phyloP scores from a whole-genome alignment of 1,140 invertebrate genomes.

The Drosophila saltans region DNA sequence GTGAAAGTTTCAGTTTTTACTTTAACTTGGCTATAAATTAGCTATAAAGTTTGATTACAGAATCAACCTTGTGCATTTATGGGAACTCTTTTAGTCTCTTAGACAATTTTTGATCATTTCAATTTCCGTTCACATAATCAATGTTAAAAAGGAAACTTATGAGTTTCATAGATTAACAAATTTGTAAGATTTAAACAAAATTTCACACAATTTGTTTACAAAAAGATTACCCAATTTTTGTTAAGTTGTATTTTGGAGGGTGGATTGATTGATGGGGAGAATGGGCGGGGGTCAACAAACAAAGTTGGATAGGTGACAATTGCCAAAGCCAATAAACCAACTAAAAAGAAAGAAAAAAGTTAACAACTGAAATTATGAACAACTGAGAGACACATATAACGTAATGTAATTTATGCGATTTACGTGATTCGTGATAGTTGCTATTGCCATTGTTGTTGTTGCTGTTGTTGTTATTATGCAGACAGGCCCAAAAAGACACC shows the following conservation, averaged over 20 bases:
- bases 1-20: neutral
- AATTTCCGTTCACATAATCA: conserved; percentile 40
- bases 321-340: conserved; percentile 64
- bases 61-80: conserved; percentile 44
- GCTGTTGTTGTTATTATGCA: conserved; percentile 33
- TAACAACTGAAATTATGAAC: conserved; percentile 40
- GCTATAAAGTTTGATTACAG: neutral
- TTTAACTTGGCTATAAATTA: neutral
- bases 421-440: conserved; percentile 53
- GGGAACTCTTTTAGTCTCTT: neutral
- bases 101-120: conserved; percentile 48
- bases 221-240: conserved; percentile 57
- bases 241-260: conserved; percentile 1
- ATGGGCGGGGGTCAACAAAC: conserved; percentile 51
- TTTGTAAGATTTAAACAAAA: conserved; percentile 38
- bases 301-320: conserved; percentile 50
- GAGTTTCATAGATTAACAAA: conserved; percentile 32
- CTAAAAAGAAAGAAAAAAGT: conserved; percentile 14
- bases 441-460: conserved; percentile 16
- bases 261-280: neutral
- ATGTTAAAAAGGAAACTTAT: conserved; percentile 8
- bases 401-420: conserved; percentile 72
- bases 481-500: conserved; percentile 40
- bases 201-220: conserved; percentile 29
- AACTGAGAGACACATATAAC: conserved; percentile 55